Evolutionary conservation across 2,888 invertebrate genomes (phyloP).

Genomic region (Xestia ashworthii): DNA sequence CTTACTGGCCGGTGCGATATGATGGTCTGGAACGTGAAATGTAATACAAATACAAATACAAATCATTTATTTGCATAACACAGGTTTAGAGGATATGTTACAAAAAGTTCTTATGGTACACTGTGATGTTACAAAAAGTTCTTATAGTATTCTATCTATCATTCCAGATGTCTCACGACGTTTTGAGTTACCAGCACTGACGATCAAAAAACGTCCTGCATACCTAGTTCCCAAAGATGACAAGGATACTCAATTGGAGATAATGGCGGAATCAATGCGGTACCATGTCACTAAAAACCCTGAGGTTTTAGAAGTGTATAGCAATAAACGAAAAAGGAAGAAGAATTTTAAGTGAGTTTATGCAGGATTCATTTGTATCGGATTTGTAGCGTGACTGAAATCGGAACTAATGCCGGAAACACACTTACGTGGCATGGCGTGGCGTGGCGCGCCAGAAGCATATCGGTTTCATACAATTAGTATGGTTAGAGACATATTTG

Average conservation of each 20-base stretch:
- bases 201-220: no score
- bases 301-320: constrained; percentile 26
- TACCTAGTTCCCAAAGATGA: neutral
- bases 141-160: neutral
- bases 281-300: constrained; percentile 45
- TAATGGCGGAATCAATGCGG: neutral
- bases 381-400: neutral
- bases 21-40: no score
- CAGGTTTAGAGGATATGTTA: no score
- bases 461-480: no score
- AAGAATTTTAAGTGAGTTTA: constrained; percentile 4
- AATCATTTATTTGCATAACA: no score
- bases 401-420: neutral
- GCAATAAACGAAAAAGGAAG: neutral
- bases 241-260: neutral
- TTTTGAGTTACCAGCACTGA: neutral
- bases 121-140: no score
- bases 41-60: no score
- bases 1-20: no score
- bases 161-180: neutral
- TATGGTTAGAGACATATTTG: no score
- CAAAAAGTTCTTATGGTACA: no score
- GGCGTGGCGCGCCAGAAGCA: no score
- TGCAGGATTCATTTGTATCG: neutral
- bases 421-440: no score